phyloP scores from a whole-genome alignment of 2,888 invertebrate species.

The Megaustenia siamemsis region DNA sequence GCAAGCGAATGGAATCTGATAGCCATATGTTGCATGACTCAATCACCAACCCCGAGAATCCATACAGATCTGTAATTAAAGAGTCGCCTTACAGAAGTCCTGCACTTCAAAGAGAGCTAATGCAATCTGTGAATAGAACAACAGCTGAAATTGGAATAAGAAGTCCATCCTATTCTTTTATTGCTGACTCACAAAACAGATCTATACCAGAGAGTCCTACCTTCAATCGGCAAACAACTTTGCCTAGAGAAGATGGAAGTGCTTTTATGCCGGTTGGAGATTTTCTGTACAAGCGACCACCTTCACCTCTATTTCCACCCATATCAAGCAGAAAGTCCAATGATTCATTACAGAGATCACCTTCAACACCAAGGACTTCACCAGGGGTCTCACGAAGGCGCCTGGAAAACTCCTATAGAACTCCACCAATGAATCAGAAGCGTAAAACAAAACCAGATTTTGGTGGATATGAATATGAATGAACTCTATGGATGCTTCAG shows the following conservation, averaged over 20 bases:
- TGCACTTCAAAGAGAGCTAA: conserved; percentile 50
- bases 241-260: conserved; percentile 51
- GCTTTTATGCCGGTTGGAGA: conserved; percentile 58
- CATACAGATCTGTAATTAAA: conserved; percentile 31
- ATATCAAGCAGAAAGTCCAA: conserved; percentile 60
- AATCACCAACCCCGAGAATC: conserved; percentile 13
- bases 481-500: neutral
- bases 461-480: conserved; percentile 50
- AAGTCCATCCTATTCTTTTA: conserved; percentile 28
- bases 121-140: conserved; percentile 29
- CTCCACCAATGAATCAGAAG: conserved; percentile 58
- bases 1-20: conserved; percentile 39
- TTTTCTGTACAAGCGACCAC: conserved; percentile 61
- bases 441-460: conserved; percentile 49
- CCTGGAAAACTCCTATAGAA: conserved; percentile 57
- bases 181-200: conserved; percentile 47
- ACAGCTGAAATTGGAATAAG: conserved; percentile 43
- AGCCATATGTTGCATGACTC: conserved; percentile 39
- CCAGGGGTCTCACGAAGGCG: conserved; percentile 59
- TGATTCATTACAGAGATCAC: conserved; percentile 60
- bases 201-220: conserved; percentile 51
- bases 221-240: conserved; percentile 14
- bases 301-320: conserved; percentile 60
- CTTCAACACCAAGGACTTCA: conserved; percentile 59
- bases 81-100: conserved; percentile 59